phyloP scores from a whole-genome alignment of 1,140 invertebrate genomes.

The Laupala kohalensis region DNA sequence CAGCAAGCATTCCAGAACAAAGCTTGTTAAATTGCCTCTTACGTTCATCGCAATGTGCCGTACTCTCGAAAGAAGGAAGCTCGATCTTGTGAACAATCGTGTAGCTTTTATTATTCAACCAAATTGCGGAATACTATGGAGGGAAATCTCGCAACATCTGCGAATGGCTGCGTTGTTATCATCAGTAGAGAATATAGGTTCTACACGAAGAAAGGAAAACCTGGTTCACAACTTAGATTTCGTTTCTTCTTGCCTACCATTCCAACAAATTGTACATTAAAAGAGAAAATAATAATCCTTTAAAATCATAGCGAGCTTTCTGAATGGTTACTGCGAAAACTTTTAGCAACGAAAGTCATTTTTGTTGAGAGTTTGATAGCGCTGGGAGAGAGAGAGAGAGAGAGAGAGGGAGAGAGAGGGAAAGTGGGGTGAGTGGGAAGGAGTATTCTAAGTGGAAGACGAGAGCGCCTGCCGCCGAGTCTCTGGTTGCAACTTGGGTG shows the following conservation, averaged over 20 bases:
- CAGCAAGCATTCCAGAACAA: no score
- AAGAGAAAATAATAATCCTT: background rate
- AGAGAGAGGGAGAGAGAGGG: background rate
- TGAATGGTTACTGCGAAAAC: background rate
- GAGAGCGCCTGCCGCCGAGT: no score
- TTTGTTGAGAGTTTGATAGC: background rate
- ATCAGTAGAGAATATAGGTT: background rate
- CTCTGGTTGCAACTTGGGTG: background rate
- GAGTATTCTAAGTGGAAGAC: no score
- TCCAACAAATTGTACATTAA: background rate
- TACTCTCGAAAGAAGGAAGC: background rate
- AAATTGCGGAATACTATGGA: background rate
- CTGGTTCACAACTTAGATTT: background rate
- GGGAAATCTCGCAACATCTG: background rate
- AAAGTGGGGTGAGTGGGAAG: background rate
- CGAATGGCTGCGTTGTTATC: background rate
- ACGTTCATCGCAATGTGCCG: background rate
- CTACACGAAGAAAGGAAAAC: background rate
- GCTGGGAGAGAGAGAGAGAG: no score
- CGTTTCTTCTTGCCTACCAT: background rate
- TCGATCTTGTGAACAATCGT: background rate
- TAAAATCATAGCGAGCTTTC: background rate
- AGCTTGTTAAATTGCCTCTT: no score
- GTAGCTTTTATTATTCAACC: background rate
- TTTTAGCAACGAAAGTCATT: background rate